Percentiles rank a stretch among this genome's conserved stretches.
These are phyloP conservation scores for Drosophila prolongata DNA, from an alignment of 2,888 invertebrate genomes.

Conservation along the genomic window DNA sequence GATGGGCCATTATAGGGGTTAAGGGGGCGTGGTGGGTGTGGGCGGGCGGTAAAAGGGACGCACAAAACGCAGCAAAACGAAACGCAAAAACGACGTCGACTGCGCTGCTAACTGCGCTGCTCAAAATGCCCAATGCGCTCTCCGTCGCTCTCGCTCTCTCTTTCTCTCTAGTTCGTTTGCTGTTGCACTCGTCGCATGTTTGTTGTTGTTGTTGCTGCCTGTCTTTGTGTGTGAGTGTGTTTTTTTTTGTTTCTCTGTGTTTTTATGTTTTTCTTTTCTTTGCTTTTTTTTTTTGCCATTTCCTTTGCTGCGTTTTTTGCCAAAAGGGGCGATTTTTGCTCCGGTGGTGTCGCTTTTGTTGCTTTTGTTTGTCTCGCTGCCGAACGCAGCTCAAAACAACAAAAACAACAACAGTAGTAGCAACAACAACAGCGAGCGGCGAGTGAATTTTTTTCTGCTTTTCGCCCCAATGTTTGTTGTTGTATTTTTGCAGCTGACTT, in stretches of 20 bases:
- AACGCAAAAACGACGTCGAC: slow-evolving; percentile 25
- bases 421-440: not conserved
- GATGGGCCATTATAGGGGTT: slow-evolving; percentile 5
- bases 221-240: slow-evolving; percentile 24
- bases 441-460: slow-evolving; percentile 29
- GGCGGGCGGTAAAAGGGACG: slow-evolving; percentile 11
- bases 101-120: slow-evolving; percentile 32
- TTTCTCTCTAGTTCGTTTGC: slow-evolving; percentile 21
- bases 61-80: slow-evolving; percentile 37
- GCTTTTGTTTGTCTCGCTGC: slow-evolving; percentile 49
- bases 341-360: slow-evolving; percentile 23
- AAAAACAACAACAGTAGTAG: not conserved
- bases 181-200: slow-evolving; percentile 57
- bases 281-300: slow-evolving; percentile 10
- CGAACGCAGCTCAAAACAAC: slow-evolving; percentile 13
- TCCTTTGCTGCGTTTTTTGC: slow-evolving; percentile 46
- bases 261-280: slow-evolving; percentile 5
- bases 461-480: slow-evolving; percentile 48
- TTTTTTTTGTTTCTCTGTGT: slow-evolving; percentile 39
- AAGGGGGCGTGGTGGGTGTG: slow-evolving; percentile 8
- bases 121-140: slow-evolving; percentile 41
- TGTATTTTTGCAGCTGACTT: slow-evolving; percentile 76
- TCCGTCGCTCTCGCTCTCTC: slow-evolving; percentile 20
- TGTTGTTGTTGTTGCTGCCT: slow-evolving; percentile 26
- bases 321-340: slow-evolving; percentile 77